Percentiles rank a stretch among this genome's conserved stretches.
phyloP scores from a whole-genome alignment of 92 coral and sea anemone genomes.

The Bergia puertoricense region DNA sequence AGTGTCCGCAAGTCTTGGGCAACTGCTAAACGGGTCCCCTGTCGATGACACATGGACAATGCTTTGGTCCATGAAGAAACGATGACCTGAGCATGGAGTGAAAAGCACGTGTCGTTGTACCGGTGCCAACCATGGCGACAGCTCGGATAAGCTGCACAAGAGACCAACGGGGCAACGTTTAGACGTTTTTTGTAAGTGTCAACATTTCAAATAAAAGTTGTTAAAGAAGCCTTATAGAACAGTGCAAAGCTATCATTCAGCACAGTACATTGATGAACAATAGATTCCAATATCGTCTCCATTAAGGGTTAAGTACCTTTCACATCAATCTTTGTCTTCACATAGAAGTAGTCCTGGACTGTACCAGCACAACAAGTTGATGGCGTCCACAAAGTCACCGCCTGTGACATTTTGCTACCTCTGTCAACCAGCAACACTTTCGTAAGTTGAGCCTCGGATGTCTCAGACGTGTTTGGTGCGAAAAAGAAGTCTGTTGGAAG shows the following conservation, averaged over 20 bases:
- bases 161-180: not conserved
- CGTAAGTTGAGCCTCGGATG: not conserved
- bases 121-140: slow-evolving; percentile 26
- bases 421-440: slow-evolving; percentile 14
- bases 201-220: not conserved
- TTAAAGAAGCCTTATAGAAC: not conserved
- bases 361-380: not conserved
- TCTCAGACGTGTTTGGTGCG: slow-evolving; percentile 26
- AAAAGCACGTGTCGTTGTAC: slow-evolving; percentile 21
- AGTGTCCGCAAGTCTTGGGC: not conserved
- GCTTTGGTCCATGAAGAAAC: slow-evolving; percentile 20
- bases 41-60: not conserved
- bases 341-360: slow-evolving; percentile 21
- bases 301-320: not conserved
- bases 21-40: slow-evolving; percentile 2
- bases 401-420: slow-evolving; percentile 4
- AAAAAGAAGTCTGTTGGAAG: slow-evolving; percentile 30
- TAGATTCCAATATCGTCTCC: not conserved
- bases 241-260: not conserved
- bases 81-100: not conserved
- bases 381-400: slow-evolving; percentile 20
- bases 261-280: not conserved
- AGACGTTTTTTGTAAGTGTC: not conserved
- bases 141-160: slow-evolving; percentile 2
- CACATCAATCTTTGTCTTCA: not conserved